A percentile compares a stretch with the other conserved stretches of the same genome.
phyloP scores from a whole-genome alignment of 1,140 invertebrate genomes.

The Cydia fagiglandana region DNA sequence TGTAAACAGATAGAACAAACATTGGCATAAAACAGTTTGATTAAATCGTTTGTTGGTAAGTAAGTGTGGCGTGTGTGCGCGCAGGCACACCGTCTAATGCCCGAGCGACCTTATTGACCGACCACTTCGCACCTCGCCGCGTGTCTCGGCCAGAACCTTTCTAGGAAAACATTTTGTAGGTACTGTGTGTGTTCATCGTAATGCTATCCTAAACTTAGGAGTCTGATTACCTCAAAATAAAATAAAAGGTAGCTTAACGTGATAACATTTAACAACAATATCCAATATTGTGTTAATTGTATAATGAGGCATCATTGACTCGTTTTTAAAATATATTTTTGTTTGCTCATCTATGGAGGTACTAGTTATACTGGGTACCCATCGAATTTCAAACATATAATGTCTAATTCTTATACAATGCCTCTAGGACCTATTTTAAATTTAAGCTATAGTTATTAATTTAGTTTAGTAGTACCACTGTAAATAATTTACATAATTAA shows the following conservation, averaged over 20 bases:
- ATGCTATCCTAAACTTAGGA: constrained; percentile 34
- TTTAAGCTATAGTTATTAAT: too few species aligned
- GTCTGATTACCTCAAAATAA: constrained; percentile 35
- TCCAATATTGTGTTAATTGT: too few species aligned
- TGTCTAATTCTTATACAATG: too few species aligned
- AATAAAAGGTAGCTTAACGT: not conserved
- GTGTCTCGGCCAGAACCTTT: constrained; percentile 59
- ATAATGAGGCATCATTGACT: too few species aligned
- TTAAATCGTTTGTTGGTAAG: constrained; percentile 51
- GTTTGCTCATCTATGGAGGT: too few species aligned
- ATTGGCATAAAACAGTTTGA: constrained; percentile 52
- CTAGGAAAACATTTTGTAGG: constrained; percentile 53
- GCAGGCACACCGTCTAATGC: constrained; percentile 43
- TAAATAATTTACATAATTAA: too few species aligned
- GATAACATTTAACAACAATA: not conserved
- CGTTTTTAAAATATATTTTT: too few species aligned
- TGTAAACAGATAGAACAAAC: constrained; percentile 44
- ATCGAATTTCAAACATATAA: too few species aligned
- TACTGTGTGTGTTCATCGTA: constrained; percentile 38
- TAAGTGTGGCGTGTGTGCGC: constrained; percentile 50
- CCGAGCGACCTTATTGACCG: constrained; percentile 56
- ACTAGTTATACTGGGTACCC: too few species aligned
- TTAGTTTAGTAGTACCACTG: too few species aligned
- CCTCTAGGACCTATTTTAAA: too few species aligned
- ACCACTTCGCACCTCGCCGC: constrained; percentile 64